A percentile compares a stretch with the other conserved stretches of the same genome.
phyloP scores from a whole-genome alignment of 2,888 invertebrate species.

The Drosophila cracens region DNA sequence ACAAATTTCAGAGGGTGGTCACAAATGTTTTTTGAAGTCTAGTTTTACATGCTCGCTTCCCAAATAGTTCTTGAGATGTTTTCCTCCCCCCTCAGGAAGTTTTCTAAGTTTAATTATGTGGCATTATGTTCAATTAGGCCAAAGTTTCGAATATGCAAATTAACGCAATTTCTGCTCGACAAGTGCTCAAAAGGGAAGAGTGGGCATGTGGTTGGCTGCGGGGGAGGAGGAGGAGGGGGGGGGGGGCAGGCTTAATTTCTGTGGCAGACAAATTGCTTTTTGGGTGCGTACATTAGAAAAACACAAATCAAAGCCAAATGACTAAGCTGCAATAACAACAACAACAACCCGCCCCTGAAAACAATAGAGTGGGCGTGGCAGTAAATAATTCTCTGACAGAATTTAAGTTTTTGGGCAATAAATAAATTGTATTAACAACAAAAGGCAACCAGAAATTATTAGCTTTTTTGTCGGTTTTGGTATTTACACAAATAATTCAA shows the following conservation, averaged over 20 bases:
- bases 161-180: constrained; percentile 69
- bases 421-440: constrained; percentile 43
- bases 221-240: background rate
- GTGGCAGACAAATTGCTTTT: constrained; percentile 60
- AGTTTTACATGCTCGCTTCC: constrained; percentile 34
- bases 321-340: constrained; percentile 20
- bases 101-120: constrained; percentile 76
- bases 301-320: constrained; percentile 65
- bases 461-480: background rate
- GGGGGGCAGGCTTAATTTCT: constrained; percentile 1
- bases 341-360: constrained; percentile 25
- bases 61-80: constrained; percentile 35
- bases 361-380: constrained; percentile 50
- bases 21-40: constrained; percentile 53
- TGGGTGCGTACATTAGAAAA: constrained; percentile 30
- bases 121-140: constrained; percentile 79
- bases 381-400: constrained; percentile 41
- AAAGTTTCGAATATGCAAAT: constrained; percentile 79
- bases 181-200: constrained; percentile 45
- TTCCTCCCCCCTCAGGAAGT: constrained; percentile 22
- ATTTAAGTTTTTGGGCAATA: constrained; percentile 42
- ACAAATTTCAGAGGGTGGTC: constrained; percentile 32
- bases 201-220: background rate
- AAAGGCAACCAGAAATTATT: constrained; percentile 14
- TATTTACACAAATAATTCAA: background rate